Percentiles rank a stretch among this genome's conserved stretches.
phyloP scores from a whole-genome alignment of 2,888 invertebrate species.

The Listrodromus nycthemerus region DNA sequence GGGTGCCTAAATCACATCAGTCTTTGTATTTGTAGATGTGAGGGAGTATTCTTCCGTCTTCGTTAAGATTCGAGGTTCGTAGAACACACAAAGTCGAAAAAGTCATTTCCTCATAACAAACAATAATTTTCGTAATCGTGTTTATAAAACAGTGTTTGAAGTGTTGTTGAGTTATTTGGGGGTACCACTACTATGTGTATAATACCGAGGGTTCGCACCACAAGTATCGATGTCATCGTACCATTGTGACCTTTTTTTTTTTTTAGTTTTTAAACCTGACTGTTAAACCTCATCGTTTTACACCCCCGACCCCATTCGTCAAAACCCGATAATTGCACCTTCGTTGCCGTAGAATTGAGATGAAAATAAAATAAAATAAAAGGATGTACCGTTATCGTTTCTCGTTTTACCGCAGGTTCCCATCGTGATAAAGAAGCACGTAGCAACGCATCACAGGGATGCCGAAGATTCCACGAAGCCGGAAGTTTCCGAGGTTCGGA shows the following conservation, averaged over 20 bases:
- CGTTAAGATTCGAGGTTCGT: constrained; percentile 70
- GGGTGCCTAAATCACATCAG: constrained; percentile 56
- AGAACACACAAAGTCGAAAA: constrained; percentile 63
- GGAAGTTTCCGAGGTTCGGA: constrained; percentile 84
- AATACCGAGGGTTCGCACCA: constrained; percentile 16
- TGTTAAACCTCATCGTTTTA: background rate
- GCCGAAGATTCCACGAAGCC: constrained; percentile 82
- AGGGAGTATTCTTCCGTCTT: constrained; percentile 69
- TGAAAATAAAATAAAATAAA: background rate
- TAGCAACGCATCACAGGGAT: constrained; percentile 61
- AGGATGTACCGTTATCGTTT: background rate
- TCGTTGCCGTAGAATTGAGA: constrained; percentile 3
- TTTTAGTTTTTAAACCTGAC: background rate
- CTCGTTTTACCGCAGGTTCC: constrained; percentile 74
- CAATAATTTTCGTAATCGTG: constrained; percentile 5
- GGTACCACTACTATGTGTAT: constrained; percentile 16
- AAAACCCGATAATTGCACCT: background rate
- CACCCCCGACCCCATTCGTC: background rate
- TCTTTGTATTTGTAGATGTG: constrained; percentile 71
- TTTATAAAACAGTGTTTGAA: constrained; percentile 32
- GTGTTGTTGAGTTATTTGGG: constrained; percentile 22
- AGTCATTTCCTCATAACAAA: constrained; percentile 58
- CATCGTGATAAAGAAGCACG: constrained; percentile 73
- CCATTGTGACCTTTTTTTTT: background rate
- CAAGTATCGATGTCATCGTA: constrained; percentile 4